These are phyloP conservation scores for Promerops cafer DNA, from an alignment of 2,113 vertebrate species.

Conservation along the genomic window DNA sequence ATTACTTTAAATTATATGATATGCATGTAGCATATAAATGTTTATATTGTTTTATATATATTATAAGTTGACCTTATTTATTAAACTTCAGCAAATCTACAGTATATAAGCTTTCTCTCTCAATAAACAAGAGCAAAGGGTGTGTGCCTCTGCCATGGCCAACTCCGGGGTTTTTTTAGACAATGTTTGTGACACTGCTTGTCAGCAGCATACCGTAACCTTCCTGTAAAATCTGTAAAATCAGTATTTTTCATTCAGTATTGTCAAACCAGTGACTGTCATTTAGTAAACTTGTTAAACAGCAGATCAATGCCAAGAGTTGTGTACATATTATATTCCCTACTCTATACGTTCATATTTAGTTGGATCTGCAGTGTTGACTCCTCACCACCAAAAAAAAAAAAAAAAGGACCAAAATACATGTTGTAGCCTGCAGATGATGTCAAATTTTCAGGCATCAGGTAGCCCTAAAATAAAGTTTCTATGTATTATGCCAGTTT, in stretches of 20 bases:
- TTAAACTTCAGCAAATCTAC: conserved; percentile 84
- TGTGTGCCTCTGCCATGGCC: conserved; percentile 73
- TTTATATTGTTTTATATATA: conserved; percentile 92
- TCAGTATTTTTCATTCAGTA: conserved; percentile 77
- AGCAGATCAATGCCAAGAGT: conserved; percentile 63
- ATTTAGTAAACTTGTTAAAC: conserved; percentile 74
- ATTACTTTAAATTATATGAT: conserved; percentile 99
- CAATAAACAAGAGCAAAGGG: conserved; percentile 75
- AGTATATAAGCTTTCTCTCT: conserved; percentile 78
- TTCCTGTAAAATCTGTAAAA: conserved; percentile 70
- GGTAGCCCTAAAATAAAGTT: background rate
- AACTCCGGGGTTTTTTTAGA: conserved; percentile 54
- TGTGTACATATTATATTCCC: conserved; percentile 61
- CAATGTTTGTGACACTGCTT: conserved; percentile 61
- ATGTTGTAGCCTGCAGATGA: background rate
- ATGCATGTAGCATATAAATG: conserved; percentile 99
- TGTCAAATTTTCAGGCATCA: background rate
- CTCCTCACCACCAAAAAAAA: background rate
- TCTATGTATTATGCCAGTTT: background rate
- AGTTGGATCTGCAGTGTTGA: background rate
- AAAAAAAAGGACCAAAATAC: background rate
- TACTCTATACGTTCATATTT: background rate
- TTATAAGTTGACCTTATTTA: conserved; percentile 98
- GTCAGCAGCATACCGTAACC: conserved; percentile 7
- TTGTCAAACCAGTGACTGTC: conserved; percentile 73